phyloP scores from a whole-genome alignment of 1,140 invertebrate genomes.

The Apis dorsata region DNA sequence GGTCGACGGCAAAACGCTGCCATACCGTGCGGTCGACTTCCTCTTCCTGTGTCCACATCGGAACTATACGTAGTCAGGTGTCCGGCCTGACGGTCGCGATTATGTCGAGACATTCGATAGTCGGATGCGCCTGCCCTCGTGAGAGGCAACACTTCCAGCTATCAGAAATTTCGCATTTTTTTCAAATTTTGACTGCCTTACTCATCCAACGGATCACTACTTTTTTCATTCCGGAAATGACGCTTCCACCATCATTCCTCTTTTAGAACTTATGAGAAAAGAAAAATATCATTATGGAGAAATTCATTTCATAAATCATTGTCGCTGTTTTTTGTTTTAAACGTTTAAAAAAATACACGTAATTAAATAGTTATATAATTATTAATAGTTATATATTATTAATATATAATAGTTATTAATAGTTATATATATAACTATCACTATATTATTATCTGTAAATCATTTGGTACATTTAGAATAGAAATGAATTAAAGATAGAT shows the following conservation, averaged over 20 bases:
- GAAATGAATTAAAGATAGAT: too few relatives aligned
- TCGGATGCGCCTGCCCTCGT: slow-evolving; percentile 46
- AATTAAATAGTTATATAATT: too few relatives aligned
- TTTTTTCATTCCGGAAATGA: not conserved
- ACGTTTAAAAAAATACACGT: too few relatives aligned
- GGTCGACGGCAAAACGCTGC: slow-evolving; percentile 33
- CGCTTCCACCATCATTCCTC: not conserved
- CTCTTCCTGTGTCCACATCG: slow-evolving; percentile 73
- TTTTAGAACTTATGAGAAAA: not conserved
- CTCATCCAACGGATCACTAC: not conserved
- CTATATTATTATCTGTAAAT: too few relatives aligned
- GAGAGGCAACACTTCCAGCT: slow-evolving; percentile 19
- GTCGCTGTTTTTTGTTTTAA: too few relatives aligned
- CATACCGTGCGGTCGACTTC: slow-evolving; percentile 70
- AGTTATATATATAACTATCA: too few relatives aligned
- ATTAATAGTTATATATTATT: too few relatives aligned
- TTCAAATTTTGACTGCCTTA: not conserved
- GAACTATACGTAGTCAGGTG: slow-evolving; percentile 72
- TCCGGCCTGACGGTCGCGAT: slow-evolving; percentile 53
- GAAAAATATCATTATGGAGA: too few relatives aligned
- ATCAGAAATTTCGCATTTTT: not conserved
- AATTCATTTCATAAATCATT: too few relatives aligned
- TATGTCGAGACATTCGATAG: slow-evolving; percentile 40
- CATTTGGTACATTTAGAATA: too few relatives aligned
- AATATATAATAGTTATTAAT: too few relatives aligned